Evolutionary conservation across 2,113 vertebrate species (phyloP).

Genomic region (Strix uralensis): DNA sequence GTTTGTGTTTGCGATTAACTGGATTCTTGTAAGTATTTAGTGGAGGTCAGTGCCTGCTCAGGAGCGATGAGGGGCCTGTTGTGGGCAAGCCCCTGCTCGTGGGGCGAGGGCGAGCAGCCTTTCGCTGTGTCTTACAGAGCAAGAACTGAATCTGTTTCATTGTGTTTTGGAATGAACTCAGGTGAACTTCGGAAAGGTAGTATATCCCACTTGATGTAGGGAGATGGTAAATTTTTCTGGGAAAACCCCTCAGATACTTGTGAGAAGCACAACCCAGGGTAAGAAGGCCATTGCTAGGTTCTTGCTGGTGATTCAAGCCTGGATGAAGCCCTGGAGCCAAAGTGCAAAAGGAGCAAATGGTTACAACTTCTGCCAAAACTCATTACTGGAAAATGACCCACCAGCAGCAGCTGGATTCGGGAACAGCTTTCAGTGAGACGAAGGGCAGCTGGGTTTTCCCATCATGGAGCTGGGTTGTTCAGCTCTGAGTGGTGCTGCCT

Average conservation of each 20-base stretch:
- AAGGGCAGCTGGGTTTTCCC: not conserved
- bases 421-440: not conserved
- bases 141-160: not conserved
- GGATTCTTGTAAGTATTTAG: not conserved
- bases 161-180: not conserved
- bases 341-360: not conserved
- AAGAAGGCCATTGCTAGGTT: not conserved
- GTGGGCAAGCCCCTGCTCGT: not conserved
- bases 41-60: not conserved
- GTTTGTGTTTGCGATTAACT: not conserved
- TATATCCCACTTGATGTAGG: rapidly evolving
- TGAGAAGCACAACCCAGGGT: not conserved
- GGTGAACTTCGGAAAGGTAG: not conserved
- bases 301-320: not conserved
- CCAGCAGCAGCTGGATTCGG: rapidly evolving
- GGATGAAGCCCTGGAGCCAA: not conserved
- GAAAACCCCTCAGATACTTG: not conserved
- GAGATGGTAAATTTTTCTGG: not conserved
- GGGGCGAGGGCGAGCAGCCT: not conserved
- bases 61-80: no score
- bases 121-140: not conserved
- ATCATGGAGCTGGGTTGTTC: rapidly evolving
- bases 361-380: not conserved
- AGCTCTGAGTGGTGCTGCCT: rapidly evolving
- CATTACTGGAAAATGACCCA: not conserved